A percentile compares a stretch with the other conserved stretches of the same genome.
Conservation (phyloP, 92 coral and sea anemone genomes). For the Siderastrea radians region DNA sequence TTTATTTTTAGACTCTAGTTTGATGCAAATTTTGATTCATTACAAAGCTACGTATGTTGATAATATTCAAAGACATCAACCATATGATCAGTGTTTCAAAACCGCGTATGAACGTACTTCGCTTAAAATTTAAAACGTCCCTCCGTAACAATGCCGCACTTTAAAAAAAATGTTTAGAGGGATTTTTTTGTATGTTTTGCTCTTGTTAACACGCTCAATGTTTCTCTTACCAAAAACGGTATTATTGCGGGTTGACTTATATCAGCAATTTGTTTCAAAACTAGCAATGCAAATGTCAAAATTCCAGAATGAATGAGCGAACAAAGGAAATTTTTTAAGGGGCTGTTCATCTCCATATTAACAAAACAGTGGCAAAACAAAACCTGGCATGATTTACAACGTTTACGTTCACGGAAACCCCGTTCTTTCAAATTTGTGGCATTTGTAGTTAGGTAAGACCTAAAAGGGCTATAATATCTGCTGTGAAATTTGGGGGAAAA, state of each 20-base stretch:
- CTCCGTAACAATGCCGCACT: not conserved
- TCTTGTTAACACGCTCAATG: not conserved
- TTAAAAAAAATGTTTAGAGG: no score
- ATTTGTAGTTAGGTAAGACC: no score
- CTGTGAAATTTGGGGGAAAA: no score
- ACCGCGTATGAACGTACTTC: not conserved
- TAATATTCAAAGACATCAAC: not conserved
- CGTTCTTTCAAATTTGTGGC: no score
- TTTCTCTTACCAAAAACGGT: not conserved
- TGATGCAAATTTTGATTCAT: constrained; percentile 18
- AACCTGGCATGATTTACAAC: no score
- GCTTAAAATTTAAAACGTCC: no score
- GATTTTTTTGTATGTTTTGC: not conserved
- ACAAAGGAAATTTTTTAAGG: constrained; percentile 25
- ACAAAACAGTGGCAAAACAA: not conserved
- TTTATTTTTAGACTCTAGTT: not conserved
- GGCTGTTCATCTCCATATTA: constrained; percentile 30
- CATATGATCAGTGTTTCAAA: not conserved
- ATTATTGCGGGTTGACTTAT: not conserved
- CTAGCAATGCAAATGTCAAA: not conserved
- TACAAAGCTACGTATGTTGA: not conserved
- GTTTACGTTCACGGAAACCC: no score
- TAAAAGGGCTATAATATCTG: no score
- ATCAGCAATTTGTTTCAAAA: not conserved
- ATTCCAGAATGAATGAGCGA: not conserved